Percentiles rank a stretch among this genome's conserved stretches.
These are phyloP conservation scores for Ypsolopha scabrella DNA, from an alignment of 2,888 invertebrate genomes.

Conservation along the genomic window DNA sequence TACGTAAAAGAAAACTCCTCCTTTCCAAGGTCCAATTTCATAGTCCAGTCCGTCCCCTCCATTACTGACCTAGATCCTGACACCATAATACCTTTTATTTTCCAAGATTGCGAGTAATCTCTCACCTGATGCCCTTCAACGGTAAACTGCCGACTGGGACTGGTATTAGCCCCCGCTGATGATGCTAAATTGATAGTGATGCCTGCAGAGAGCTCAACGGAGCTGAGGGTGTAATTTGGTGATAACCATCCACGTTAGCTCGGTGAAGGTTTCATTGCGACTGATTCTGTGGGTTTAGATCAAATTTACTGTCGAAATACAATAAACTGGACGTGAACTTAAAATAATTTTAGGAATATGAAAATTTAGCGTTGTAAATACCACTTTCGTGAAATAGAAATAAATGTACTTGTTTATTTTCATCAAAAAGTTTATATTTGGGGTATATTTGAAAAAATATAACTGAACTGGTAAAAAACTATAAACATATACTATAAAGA, in stretches of 20 bases:
- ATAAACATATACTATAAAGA: too few species aligned
- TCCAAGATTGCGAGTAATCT: constrained; percentile 7
- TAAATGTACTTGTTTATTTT: too few species aligned
- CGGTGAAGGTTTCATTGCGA: not conserved
- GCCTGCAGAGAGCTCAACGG: not conserved
- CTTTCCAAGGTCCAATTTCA: too few species aligned
- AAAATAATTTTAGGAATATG: too few species aligned
- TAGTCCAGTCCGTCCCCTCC: not conserved
- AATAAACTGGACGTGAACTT: too few species aligned
- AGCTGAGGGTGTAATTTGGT: not conserved
- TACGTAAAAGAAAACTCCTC: too few species aligned
- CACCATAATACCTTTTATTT: constrained; percentile 9
- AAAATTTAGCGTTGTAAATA: too few species aligned
- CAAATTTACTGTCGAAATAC: too few species aligned
- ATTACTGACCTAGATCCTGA: constrained; percentile 9
- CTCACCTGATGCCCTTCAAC: constrained; percentile 1
- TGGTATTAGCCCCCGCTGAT: not conserved
- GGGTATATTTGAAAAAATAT: too few species aligned
- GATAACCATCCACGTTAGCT: not conserved
- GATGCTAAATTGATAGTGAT: not conserved
- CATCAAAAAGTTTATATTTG: too few species aligned
- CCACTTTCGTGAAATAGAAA: not conserved
- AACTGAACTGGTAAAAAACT: too few species aligned
- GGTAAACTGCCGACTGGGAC: not conserved
- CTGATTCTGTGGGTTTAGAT: too few species aligned